Conservation (phyloP, 2,888 invertebrate species). For the Torymus aiolomorphi region DNA sequence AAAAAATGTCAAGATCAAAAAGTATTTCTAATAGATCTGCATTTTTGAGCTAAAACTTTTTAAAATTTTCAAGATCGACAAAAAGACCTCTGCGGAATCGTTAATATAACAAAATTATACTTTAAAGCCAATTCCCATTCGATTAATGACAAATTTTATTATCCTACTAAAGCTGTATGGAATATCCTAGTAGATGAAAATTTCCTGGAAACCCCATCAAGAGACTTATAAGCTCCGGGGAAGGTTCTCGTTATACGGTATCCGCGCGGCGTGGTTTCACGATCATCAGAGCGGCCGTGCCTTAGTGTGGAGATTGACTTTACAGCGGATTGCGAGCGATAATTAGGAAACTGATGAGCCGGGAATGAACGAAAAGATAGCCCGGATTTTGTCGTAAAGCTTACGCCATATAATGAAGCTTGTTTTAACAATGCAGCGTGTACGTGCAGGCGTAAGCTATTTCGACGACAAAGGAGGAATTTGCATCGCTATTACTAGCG, state of each 20-base stretch:
- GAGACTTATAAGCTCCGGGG: constrained; percentile 1
- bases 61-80: too few species aligned
- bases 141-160: background rate
- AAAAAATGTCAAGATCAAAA: too few species aligned
- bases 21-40: too few species aligned
- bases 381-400: background rate
- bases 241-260: constrained; percentile 4
- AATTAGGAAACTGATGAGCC: constrained; percentile 45
- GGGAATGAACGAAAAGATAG: constrained; percentile 25
- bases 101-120: background rate
- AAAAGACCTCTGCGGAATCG: too few species aligned
- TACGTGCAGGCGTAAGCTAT: too few species aligned
- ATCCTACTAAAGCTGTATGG: background rate
- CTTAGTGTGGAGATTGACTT: constrained; percentile 8
- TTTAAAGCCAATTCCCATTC: too few species aligned
- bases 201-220: background rate
- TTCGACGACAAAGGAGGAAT: too few species aligned
- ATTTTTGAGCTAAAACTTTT: too few species aligned
- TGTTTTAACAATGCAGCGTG: too few species aligned
- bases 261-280: background rate
- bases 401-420: too few species aligned
- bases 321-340: constrained; percentile 23
- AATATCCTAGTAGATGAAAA: background rate
- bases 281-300: constrained; percentile 1
- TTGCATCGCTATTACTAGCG: too few species aligned